These are phyloP conservation scores for Prolemur simus DNA, from an alignment of 2,113 vertebrate genomes.

Conservation along the genomic window DNA sequence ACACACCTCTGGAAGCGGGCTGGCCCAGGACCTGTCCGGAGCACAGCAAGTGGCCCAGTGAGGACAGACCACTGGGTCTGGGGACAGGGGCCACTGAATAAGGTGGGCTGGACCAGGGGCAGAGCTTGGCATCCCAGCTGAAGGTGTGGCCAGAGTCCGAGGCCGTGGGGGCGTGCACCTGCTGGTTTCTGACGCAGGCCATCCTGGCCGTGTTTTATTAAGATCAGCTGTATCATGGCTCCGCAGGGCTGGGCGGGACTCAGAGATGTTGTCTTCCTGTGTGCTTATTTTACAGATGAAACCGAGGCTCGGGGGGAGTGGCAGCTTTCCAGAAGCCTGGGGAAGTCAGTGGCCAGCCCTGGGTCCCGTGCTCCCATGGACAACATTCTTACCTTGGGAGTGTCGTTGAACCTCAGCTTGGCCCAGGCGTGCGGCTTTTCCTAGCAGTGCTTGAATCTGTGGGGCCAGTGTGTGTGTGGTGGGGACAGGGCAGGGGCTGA, in stretches of 20 bases:
- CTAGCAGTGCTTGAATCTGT: background rate
- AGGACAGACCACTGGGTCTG: background rate
- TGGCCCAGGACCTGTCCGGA: background rate
- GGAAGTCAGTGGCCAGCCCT: background rate
- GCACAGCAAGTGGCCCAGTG: accelerated
- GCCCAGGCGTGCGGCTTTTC: background rate
- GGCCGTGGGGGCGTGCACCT: background rate
- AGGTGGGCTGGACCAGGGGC: accelerated
- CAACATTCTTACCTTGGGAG: no score
- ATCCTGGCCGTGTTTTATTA: accelerated
- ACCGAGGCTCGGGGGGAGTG: background rate
- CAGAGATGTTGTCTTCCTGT: background rate
- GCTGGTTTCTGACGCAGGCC: background rate
- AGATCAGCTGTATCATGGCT: background rate
- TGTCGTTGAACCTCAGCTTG: background rate
- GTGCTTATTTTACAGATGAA: background rate
- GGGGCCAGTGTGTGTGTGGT: background rate
- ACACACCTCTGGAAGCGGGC: background rate
- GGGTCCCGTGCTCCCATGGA: background rate
- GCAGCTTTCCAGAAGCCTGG: background rate
- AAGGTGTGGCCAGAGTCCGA: accelerated
- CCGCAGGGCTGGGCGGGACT: background rate
- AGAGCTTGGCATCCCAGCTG: background rate
- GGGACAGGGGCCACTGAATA: accelerated
- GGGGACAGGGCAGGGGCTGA: background rate